phyloP scores from a whole-genome alignment of 2,113 vertebrate species.

The Seriola aureovittata region DNA sequence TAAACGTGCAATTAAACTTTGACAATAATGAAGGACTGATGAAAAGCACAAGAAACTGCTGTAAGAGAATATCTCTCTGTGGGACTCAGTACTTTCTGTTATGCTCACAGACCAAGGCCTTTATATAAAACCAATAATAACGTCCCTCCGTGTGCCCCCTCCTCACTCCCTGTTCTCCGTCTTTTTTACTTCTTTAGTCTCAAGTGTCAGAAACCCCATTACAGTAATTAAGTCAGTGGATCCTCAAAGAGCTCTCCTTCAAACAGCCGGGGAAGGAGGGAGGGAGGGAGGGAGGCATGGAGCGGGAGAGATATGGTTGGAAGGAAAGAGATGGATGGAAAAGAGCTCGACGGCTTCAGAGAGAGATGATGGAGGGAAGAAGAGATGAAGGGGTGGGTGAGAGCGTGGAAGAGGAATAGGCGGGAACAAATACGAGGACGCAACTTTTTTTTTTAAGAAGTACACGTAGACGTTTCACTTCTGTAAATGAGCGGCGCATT shows the following conservation, averaged over 20 bases:
- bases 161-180: conserved; percentile 47
- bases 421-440: conserved; percentile 30
- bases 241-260: conserved; percentile 75
- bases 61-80: conserved; percentile 46
- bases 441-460: conserved; percentile 28
- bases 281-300: conserved; percentile 35
- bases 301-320: conserved; percentile 59
- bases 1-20: conserved; percentile 57
- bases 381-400: conserved; percentile 42
- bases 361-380: conserved; percentile 28
- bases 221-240: conserved; percentile 81
- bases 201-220: conserved; percentile 82
- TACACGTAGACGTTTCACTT: conserved; percentile 4
- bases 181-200: conserved; percentile 70
- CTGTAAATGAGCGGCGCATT: conserved; percentile 35
- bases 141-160: conserved; percentile 54
- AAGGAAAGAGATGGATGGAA: conserved; percentile 64
- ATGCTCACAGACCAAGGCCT: conserved; percentile 41
- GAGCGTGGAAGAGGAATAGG: conserved; percentile 31
- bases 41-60: conserved; percentile 53
- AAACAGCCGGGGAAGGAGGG: conserved; percentile 58
- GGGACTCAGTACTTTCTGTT: conserved; percentile 51
- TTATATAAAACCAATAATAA: conserved; percentile 69
- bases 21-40: conserved; percentile 51
- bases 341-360: conserved; percentile 27